A percentile compares a stretch with the other conserved stretches of the same genome.
Conservation (phyloP, 2,888 invertebrate species). For the Cryptus viduatorius region DNA sequence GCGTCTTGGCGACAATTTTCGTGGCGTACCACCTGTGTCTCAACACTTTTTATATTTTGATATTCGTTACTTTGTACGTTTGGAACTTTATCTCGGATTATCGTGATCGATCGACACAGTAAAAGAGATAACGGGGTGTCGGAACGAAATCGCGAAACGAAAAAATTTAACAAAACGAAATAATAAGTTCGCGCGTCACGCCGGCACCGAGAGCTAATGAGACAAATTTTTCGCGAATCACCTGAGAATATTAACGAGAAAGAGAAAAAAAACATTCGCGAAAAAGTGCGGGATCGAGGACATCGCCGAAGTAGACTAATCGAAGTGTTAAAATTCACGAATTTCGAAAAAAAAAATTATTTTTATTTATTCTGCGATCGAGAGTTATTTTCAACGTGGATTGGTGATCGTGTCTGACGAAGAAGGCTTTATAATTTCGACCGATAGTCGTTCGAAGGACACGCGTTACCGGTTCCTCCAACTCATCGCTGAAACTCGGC, state of each 20-base stretch:
- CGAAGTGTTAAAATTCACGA: not conserved
- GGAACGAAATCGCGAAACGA: not conserved
- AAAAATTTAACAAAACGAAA: not conserved
- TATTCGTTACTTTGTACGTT: constrained; percentile 9
- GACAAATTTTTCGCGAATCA: too few species aligned
- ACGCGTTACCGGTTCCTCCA: not conserved
- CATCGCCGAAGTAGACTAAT: not conserved
- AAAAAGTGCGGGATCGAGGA: not conserved
- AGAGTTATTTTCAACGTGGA: not conserved
- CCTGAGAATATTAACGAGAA: not conserved
- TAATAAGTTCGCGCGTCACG: not conserved
- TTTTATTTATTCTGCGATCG: not conserved
- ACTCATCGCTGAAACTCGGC: not conserved
- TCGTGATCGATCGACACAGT: constrained; percentile 11
- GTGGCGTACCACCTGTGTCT: not conserved
- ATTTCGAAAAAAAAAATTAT: not conserved
- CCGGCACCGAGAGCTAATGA: not conserved
- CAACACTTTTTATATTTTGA: not conserved
- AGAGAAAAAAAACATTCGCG: not conserved
- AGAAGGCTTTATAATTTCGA: not conserved
- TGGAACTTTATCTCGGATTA: constrained; percentile 4
- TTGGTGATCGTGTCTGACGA: not conserved
- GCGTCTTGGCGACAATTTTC: constrained; percentile 3
- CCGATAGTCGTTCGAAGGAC: constrained; percentile 7
- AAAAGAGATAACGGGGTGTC: constrained; percentile 26